A percentile compares a stretch with the other conserved stretches of the same genome.
Evolutionary conservation across 1,140 invertebrate genomes (phyloP).

Genomic region (Hypsibius dujardini): DNA sequence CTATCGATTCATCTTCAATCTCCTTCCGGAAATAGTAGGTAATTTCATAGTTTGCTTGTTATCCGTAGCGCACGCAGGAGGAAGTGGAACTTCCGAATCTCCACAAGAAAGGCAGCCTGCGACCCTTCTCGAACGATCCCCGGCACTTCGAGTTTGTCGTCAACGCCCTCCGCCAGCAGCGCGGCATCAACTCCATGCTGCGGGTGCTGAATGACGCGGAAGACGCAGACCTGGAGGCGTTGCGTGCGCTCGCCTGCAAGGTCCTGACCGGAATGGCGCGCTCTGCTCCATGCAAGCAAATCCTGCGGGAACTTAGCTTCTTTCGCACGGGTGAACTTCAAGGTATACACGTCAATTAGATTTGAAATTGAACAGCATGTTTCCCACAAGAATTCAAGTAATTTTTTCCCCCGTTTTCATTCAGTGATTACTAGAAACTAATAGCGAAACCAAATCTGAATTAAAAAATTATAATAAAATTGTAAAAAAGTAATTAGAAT

Average conservation of each 20-base stretch:
- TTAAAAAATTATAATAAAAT: too few relatives aligned
- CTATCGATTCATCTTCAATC: not conserved
- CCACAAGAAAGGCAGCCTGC: not conserved
- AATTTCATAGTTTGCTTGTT: not conserved
- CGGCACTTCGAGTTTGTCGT: not conserved
- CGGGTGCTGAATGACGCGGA: not conserved
- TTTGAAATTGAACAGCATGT: not conserved
- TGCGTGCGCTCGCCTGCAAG: conserved; percentile 4
- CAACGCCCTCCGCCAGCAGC: not conserved
- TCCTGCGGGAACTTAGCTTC: not conserved
- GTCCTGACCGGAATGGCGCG: not conserved
- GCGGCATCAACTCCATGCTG: not conserved
- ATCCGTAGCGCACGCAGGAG: not conserved
- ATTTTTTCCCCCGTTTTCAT: not conserved
- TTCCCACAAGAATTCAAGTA: not conserved
- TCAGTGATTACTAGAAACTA: not conserved
- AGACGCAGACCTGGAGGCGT: not conserved
- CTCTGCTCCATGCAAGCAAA: not conserved
- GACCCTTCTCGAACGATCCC: conserved; percentile 9
- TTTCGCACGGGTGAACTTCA: not conserved
- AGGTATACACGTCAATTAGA: not conserved
- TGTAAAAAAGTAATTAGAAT: too few relatives aligned
- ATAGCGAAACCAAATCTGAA: too few relatives aligned
- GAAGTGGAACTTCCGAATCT: not conserved
- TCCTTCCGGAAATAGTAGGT: not conserved